Conservation (phyloP, 35 echinoderm and acorn worm genomes). For the Anneissia japonica region DNA sequence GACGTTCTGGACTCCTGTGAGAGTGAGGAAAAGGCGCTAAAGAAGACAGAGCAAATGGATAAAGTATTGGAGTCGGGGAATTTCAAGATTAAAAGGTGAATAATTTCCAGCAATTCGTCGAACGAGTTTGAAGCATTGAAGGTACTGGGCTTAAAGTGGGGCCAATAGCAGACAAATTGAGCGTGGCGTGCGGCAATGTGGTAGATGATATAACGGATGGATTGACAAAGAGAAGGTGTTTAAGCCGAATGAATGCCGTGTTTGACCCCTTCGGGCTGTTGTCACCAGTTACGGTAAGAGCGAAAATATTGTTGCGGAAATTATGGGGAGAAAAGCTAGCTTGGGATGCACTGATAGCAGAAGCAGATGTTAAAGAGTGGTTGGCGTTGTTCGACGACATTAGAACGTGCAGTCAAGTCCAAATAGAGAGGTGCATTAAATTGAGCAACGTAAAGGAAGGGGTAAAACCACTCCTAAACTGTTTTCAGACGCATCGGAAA, state of each 20-base stretch:
- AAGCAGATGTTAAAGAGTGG: constrained; percentile 11
- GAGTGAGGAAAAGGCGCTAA: neutral
- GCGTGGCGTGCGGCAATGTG: neutral
- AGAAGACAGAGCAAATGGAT: neutral
- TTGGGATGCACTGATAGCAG: constrained; percentile 37
- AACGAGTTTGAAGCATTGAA: neutral
- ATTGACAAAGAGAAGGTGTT: neutral
- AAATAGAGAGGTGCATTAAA: constrained; percentile 34
- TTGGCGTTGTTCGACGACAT: constrained; percentile 16
- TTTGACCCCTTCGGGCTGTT: constrained; percentile 29
- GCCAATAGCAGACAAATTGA: neutral
- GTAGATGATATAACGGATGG: neutral
- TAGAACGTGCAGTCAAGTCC: neutral
- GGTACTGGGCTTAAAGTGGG: neutral
- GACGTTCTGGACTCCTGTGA: neutral
- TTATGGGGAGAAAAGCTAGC: constrained; percentile 39
- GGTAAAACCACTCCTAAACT: neutral
- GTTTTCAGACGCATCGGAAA: constrained; percentile 56
- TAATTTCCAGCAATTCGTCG: neutral
- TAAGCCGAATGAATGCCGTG: neutral
- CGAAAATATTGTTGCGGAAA: constrained; percentile 41
- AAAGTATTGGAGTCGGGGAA: neutral
- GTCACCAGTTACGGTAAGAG: constrained; percentile 39
- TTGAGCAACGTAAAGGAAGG: neutral
- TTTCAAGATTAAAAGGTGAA: neutral